These are phyloP conservation scores for Fulica atra DNA, from an alignment of 2,113 vertebrate species.

Conservation along the genomic window DNA sequence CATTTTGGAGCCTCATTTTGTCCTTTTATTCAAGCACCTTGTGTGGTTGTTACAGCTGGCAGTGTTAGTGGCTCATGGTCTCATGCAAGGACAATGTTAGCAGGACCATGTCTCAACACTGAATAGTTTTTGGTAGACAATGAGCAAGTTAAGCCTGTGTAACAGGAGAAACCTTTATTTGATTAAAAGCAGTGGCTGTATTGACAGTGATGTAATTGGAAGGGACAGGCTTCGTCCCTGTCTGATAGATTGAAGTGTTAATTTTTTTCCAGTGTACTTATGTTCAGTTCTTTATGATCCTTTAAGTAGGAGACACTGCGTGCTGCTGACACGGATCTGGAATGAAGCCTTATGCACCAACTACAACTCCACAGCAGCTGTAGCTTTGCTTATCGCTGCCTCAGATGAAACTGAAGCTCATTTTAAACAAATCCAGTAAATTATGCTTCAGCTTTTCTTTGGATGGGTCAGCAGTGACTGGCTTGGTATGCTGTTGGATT, in stretches of 20 bases:
- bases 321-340: background rate
- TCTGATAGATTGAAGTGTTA: background rate
- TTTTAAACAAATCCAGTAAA: background rate
- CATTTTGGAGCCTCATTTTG: background rate
- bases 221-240: background rate
- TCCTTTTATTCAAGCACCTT: background rate
- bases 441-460: background rate
- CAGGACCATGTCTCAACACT: background rate
- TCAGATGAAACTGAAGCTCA: background rate
- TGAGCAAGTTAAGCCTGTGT: background rate
- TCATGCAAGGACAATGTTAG: background rate
- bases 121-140: background rate
- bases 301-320: background rate
- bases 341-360: background rate
- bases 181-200: rapidly evolving
- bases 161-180: background rate
- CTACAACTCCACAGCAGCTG: background rate
- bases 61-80: background rate
- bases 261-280: background rate
- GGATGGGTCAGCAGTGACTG: background rate
- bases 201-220: background rate
- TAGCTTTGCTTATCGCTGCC: background rate
- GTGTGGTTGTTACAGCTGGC: background rate
- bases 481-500: background rate
- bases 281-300: background rate